A percentile compares a stretch with the other conserved stretches of the same genome.
These are phyloP conservation scores for Crenuchus spilurus DNA, from an alignment of 2,797 vertebrate genomes.

Conservation along the genomic window DNA sequence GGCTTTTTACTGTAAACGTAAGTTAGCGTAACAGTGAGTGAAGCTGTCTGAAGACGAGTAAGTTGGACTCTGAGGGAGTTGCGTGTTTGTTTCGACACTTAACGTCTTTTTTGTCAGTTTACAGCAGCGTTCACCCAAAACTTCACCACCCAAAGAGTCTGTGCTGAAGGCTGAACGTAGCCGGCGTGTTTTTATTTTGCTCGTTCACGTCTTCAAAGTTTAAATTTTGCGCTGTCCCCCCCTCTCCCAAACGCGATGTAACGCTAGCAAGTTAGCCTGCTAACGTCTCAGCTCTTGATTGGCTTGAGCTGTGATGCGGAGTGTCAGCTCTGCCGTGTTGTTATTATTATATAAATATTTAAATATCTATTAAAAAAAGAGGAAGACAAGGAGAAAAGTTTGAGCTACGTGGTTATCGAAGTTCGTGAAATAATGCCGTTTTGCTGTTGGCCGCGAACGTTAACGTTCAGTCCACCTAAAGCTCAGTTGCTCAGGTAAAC, in stretches of 20 bases:
- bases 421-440: not conserved
- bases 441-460: not conserved
- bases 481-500: slow-evolving; percentile 57
- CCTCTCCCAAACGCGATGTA: slow-evolving; percentile 38
- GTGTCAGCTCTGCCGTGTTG: slow-evolving; percentile 28
- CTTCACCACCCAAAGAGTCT: not conserved
- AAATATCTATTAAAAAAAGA: not conserved
- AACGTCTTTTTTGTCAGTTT: slow-evolving; percentile 24
- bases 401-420: not conserved
- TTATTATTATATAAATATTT: not conserved
- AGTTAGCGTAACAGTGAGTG: too few species aligned
- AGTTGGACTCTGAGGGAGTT: slow-evolving; percentile 44
- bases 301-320: slow-evolving; percentile 44
- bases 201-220: slow-evolving; percentile 46
- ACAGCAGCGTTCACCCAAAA: not conserved
- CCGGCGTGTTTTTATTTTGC: slow-evolving; percentile 9
- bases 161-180: not conserved
- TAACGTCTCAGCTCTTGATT: slow-evolving; percentile 55
- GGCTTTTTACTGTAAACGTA: slow-evolving; percentile 9
- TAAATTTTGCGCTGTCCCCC: slow-evolving; percentile 56
- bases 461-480: not conserved
- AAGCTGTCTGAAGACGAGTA: too few species aligned
- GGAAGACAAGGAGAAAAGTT: slow-evolving; percentile 31
- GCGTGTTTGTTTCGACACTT: slow-evolving; percentile 42
- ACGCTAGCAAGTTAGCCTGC: slow-evolving; percentile 46